Conservation (phyloP, 2,888 invertebrate species). For the Zele albiditarsus region DNA sequence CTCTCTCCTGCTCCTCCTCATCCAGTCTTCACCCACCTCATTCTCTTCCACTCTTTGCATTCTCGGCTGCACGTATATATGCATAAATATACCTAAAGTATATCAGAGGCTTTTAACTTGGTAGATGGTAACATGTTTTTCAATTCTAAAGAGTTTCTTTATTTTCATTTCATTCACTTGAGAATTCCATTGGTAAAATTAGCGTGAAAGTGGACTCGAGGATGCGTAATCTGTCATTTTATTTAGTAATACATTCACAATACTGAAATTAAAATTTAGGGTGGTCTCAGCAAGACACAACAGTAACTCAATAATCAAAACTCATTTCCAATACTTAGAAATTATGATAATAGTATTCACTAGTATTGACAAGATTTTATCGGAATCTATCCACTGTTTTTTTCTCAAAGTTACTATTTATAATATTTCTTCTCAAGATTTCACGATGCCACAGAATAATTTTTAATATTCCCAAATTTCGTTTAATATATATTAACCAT, state of each 20-base stretch:
- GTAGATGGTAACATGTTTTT: slow-evolving; percentile 46
- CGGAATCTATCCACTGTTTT: too few relatives aligned
- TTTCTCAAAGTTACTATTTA: too few relatives aligned
- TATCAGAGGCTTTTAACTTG: slow-evolving; percentile 54
- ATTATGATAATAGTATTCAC: too few relatives aligned
- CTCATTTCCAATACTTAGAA: too few relatives aligned
- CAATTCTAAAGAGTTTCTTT: slow-evolving; percentile 33
- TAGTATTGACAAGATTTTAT: too few relatives aligned
- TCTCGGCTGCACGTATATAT: slow-evolving; percentile 48
- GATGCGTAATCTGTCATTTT: not conserved
- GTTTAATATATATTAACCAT: too few relatives aligned
- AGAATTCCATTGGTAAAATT: slow-evolving; percentile 6
- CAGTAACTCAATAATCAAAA: slow-evolving; percentile 43
- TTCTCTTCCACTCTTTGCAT: slow-evolving; percentile 50
- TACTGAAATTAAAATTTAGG: not conserved
- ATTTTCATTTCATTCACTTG: not conserved
- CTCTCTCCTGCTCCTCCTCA: slow-evolving; percentile 53
- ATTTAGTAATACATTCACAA: not conserved
- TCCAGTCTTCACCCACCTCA: slow-evolving; percentile 43
- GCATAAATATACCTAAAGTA: slow-evolving; percentile 49
- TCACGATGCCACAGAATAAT: too few relatives aligned
- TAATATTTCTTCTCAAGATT: too few relatives aligned
- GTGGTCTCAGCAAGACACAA: not conserved
- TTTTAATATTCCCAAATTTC: too few relatives aligned
- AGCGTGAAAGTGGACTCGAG: not conserved